Conservation (phyloP, 1,140 invertebrate genomes). For the Calycopis cecrops region DNA sequence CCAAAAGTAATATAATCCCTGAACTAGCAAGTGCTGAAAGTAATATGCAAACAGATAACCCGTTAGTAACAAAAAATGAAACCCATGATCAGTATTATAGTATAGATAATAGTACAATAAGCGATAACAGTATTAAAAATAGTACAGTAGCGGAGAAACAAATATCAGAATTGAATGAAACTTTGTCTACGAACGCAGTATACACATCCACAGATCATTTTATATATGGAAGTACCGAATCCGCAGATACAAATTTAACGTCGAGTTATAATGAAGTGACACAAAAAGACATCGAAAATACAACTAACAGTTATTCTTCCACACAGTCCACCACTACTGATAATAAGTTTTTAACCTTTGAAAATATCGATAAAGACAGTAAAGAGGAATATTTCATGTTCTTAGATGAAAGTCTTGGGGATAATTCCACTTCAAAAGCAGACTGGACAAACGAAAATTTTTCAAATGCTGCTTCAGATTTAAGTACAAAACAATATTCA, state of each 20-base stretch:
- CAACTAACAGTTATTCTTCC: background rate
- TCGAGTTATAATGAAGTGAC: background rate
- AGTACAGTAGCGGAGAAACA: background rate
- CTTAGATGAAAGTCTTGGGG: background rate
- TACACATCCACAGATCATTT: background rate
- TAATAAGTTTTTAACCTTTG: background rate
- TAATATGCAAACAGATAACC: background rate
- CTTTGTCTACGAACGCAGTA: background rate
- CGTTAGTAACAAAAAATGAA: background rate
- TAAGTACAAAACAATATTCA: background rate
- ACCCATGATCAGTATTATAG: background rate
- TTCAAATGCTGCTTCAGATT: background rate
- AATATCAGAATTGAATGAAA: background rate
- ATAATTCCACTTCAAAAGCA: background rate
- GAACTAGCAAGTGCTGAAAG: background rate
- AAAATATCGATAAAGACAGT: background rate
- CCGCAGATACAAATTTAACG: background rate
- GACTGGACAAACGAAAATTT: background rate
- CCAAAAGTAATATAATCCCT: background rate
- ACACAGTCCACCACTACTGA: background rate
- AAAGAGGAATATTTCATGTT: conserved; percentile 1
- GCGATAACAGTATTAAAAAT: background rate
- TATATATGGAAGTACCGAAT: background rate
- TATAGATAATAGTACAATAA: background rate
- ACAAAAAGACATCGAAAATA: too few relatives aligned